Evolutionary conservation across 2,113 vertebrate genomes (phyloP), one percentile per base, ranked within the genome.

Genomic region (Callionymus lyra): DNA sequence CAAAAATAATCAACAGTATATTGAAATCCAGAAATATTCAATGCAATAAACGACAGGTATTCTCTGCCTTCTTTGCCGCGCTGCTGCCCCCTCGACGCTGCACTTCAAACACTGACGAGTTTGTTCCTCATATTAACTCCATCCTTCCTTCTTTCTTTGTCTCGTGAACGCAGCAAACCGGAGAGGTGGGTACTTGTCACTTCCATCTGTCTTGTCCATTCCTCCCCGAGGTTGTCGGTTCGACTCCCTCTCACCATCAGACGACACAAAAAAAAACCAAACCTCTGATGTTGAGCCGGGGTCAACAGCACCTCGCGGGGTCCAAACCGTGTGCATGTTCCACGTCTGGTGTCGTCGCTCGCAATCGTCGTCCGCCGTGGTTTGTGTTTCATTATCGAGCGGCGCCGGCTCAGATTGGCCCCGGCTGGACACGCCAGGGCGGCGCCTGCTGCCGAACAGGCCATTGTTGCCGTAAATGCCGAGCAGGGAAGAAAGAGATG

Each of bases 101-200:
- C 8, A 5, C 21, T 27, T 5, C 21, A 27, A 4, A 27, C n/a
- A 8, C 21, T 27, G 21, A 27, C 8, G 4, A 5, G 21, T 27
- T 27, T 27, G 4, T 27, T 4, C 21, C 21, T 27, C 21, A 27
- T 66, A 55, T 68, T 74, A 74, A 78, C 21, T 13, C 46, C 45
- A 34, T 41, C 17, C 10, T 33, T 27, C 13, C 19, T 13, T 31
- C 41, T 57, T 52, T 71, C 61, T 68, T 64, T 72, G 58, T 75
- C 80, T 66, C 80, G 46, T 85, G 87, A 88, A 91, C 72, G 85
- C 91, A 97, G 93, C 87, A 97, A 97, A 86, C 91, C 92, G 85
- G 93, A 94, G 91, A 94, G 93, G 93, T 97, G 91, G 82, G 91
- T 88, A 81, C 61, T 47, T 27, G 31, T 61, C 35, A 59, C 60